Conservation (phyloP, 2,113 vertebrate species). For the Hippopotamus amphibius region DNA sequence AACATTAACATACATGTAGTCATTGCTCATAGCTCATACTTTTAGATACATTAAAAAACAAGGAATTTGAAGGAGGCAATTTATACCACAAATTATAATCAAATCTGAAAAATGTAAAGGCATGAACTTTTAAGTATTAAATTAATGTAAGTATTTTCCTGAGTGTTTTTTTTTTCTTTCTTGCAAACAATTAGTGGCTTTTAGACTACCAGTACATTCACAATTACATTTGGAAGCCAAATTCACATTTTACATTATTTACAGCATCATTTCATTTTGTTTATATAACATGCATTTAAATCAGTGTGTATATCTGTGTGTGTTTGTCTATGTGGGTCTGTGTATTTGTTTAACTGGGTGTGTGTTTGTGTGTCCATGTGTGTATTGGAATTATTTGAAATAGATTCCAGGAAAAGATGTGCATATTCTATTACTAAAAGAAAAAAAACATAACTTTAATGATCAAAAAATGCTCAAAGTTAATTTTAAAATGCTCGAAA, state of each 20-base stretch:
- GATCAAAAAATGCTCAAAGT: neutral
- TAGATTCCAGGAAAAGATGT: neutral
- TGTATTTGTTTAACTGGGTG: neutral
- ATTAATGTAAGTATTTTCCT: neutral
- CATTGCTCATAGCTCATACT: neutral
- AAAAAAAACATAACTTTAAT: neutral
- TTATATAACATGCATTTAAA: neutral
- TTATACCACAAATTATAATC: neutral
- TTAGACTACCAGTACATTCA: neutral
- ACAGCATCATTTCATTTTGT: neutral
- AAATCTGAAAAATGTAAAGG: neutral
- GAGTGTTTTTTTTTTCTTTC: neutral
- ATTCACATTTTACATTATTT: neutral
- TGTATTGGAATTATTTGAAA: neutral
- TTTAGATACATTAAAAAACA: neutral
- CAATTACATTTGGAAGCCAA: neutral
- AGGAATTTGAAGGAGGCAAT: neutral
- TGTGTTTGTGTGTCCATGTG: neutral
- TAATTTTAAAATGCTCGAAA: neutral
- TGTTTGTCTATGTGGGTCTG: neutral
- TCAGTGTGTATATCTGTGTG: neutral
- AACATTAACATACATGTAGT: neutral
- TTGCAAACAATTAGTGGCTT: neutral
- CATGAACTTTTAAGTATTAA: neutral
- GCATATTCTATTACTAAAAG: neutral